Conservation (phyloP, 2,797 vertebrate genomes). For the Eulemur mongoz region DNA sequence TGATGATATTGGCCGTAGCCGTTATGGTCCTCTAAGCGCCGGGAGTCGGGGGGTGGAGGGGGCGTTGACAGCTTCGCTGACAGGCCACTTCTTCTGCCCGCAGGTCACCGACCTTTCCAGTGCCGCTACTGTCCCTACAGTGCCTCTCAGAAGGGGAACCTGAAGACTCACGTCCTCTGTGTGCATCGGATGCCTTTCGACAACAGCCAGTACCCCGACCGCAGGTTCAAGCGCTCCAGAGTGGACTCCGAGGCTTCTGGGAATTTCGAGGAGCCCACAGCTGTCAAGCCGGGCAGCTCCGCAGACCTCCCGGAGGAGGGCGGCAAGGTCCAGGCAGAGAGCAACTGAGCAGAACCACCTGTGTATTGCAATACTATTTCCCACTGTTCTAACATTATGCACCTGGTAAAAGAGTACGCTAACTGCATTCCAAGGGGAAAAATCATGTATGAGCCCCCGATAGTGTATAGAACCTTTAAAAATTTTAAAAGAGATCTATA, state of each 20-base stretch:
- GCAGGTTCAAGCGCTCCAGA: slow-evolving; percentile 94
- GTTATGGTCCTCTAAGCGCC: rapidly evolving
- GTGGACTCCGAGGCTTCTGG: slow-evolving; percentile 87
- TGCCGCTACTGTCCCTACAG: slow-evolving; percentile 95
- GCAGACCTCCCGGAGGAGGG: slow-evolving; percentile 83
- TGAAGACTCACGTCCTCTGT: slow-evolving; percentile 96
- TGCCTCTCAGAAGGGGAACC: slow-evolving; percentile 97
- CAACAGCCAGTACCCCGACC: slow-evolving; percentile 96
- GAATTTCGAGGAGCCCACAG: slow-evolving; percentile 84
- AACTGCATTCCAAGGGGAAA: slow-evolving; percentile 63
- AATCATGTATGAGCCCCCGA: slow-evolving; percentile 53
- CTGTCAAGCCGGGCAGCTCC: slow-evolving; percentile 72
- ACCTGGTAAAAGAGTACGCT: slow-evolving; percentile 68
- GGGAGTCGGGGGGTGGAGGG: rapidly evolving
- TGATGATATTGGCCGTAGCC: rapidly evolving
- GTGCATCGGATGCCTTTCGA: slow-evolving; percentile 98
- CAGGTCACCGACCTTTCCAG: slow-evolving; percentile 93
- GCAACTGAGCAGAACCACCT: slow-evolving; percentile 51
- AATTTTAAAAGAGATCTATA: slow-evolving; percentile 75
- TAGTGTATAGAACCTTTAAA: slow-evolving; percentile 80
- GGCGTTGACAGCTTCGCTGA: slow-evolving; percentile 64
- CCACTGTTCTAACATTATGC: slow-evolving; percentile 14
- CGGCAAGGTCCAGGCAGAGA: slow-evolving; percentile 82
- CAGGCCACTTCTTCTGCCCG: slow-evolving; percentile 32
- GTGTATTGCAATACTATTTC: slow-evolving; percentile 73